These are phyloP conservation scores for Drosophila parthenogenetica DNA, from an alignment of 2,888 invertebrate genomes.

Conservation along the genomic window DNA sequence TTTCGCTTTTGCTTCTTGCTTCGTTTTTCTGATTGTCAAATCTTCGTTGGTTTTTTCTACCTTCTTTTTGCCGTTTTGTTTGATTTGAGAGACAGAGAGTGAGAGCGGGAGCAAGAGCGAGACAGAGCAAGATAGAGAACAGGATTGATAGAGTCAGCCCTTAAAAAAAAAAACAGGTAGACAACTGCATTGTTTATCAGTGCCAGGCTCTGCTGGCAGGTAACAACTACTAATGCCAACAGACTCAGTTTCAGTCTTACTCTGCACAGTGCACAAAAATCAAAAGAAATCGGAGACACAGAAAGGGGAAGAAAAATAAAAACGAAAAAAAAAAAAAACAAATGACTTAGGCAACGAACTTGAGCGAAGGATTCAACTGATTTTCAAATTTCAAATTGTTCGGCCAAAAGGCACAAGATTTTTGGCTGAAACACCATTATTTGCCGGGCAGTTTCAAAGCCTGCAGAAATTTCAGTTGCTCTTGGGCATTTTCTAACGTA, in stretches of 20 bases:
- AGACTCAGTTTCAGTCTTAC: constrained; percentile 31
- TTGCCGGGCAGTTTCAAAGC: no score
- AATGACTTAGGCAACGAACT: constrained; percentile 62
- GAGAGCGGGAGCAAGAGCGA: constrained; percentile 3
- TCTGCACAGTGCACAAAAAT: constrained; percentile 24
- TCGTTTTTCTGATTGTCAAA: constrained; percentile 67
- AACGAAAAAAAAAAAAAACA: constrained; percentile 10
- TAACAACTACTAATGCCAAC: constrained; percentile 61
- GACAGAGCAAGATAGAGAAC: constrained; percentile 4
- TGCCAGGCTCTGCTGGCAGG: constrained; percentile 50
- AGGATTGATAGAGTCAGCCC: constrained; percentile 44
- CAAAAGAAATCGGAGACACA: not conserved
- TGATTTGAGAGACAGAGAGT: constrained; percentile 24
- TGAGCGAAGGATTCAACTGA: constrained; percentile 33
- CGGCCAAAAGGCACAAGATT: no score
- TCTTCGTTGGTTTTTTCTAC: constrained; percentile 38
- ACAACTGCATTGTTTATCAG: constrained; percentile 73
- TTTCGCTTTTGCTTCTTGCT: constrained; percentile 51
- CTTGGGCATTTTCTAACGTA: no score
- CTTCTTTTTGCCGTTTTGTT: constrained; percentile 47
- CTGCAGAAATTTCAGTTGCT: no score
- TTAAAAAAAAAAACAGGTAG: constrained; percentile 68
- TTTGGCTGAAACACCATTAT: no score
- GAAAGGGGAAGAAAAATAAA: not conserved
- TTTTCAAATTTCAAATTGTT: constrained; percentile 31